Evolutionary conservation across 2,797 vertebrate species (phyloP).

Genomic region (Poeciliopsis turneri): DNA sequence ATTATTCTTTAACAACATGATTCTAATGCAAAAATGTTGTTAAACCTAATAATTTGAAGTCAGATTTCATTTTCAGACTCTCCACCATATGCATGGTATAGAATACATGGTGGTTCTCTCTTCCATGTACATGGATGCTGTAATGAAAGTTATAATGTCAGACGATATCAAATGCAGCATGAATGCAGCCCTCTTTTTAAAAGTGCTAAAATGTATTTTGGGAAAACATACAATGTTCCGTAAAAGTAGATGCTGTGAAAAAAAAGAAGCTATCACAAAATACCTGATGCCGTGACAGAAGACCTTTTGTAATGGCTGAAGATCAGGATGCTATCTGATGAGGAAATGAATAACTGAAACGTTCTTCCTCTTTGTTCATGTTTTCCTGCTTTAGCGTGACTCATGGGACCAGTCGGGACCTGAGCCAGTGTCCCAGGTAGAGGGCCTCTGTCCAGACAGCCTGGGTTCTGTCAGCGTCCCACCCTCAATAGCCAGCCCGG

Average conservation of each 20-base stretch:
- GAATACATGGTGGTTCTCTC: neutral
- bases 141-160: neutral
- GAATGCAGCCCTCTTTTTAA: neutral
- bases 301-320: slow-evolving; percentile 9
- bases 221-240: neutral
- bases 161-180: neutral
- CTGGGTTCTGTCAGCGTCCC: slow-evolving; percentile 68
- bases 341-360: slow-evolving; percentile 23
- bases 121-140: neutral
- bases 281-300: neutral
- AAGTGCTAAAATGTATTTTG: neutral
- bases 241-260: neutral
- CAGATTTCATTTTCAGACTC: neutral
- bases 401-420: slow-evolving; percentile 87
- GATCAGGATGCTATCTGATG: slow-evolving; percentile 9
- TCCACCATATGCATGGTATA: neutral
- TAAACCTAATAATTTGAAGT: neutral
- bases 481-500: slow-evolving; percentile 80
- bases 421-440: slow-evolving; percentile 80
- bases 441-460: slow-evolving; percentile 78
- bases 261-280: neutral
- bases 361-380: slow-evolving; percentile 24
- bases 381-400: slow-evolving; percentile 82
- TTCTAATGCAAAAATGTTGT: too few relatives aligned
- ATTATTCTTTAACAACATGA: neutral